phyloP scores from a whole-genome alignment of 1,140 invertebrate species.

The Galleria mellonella region DNA sequence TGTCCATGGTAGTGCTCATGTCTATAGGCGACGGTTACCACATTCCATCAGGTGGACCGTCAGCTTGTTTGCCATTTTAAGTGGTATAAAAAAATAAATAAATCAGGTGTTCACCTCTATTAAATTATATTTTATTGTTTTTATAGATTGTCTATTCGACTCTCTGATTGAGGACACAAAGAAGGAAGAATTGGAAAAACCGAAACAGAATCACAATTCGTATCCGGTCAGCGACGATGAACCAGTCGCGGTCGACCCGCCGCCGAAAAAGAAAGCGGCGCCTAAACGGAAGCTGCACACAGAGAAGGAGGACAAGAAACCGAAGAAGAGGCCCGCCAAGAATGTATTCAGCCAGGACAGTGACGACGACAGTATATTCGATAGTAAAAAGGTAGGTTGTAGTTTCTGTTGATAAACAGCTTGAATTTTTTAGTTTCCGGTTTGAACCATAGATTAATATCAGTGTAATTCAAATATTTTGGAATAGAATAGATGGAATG shows the following conservation, averaged over 20 bases:
- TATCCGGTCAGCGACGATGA: constrained; percentile 49
- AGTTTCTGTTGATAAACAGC: not conserved
- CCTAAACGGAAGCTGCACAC: constrained; percentile 53
- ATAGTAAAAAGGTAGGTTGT: constrained; percentile 56
- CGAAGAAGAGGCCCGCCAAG: constrained; percentile 57
- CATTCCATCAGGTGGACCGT: too few relatives aligned
- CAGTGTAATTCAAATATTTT: not conserved
- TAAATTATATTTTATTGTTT: not conserved
- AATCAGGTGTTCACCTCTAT: too few relatives aligned
- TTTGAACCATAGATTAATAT: not conserved
- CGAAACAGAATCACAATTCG: constrained; percentile 24
- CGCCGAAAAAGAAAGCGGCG: constrained; percentile 55
- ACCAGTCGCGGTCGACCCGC: constrained; percentile 13
- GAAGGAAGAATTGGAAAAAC: constrained; percentile 42
- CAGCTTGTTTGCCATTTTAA: too few relatives aligned
- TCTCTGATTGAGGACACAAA: constrained; percentile 68
- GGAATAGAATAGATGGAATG: too few relatives aligned
- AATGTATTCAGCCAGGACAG: constrained; percentile 41
- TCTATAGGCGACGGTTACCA: too few relatives aligned
- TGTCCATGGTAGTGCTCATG: too few relatives aligned
- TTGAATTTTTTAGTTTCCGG: not conserved
- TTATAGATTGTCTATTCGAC: constrained; percentile 69
- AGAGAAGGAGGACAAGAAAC: constrained; percentile 35
- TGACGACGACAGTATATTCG: constrained; percentile 67
- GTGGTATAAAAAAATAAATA: too few relatives aligned